A percentile compares a stretch with the other conserved stretches of the same genome.
Conservation (phyloP, 2,113 vertebrate genomes). For the Etheostoma cragini region DNA sequence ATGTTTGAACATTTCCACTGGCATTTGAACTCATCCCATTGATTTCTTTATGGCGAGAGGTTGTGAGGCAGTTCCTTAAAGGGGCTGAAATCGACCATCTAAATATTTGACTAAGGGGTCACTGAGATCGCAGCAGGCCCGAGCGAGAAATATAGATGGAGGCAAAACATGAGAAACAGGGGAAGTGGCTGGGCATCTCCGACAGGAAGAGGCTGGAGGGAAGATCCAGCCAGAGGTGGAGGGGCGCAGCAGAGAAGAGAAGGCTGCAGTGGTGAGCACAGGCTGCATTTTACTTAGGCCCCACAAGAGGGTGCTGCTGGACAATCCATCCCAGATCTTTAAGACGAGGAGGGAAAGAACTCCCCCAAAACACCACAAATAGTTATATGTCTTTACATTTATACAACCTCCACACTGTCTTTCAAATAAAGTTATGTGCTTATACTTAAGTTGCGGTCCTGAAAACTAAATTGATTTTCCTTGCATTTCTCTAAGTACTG, state of each 20-base stretch:
- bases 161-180: conserved; percentile 27
- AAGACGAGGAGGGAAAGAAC: conserved; percentile 14
- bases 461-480: conserved; percentile 74
- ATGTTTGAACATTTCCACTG: conserved; percentile 77
- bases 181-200: conserved; percentile 58
- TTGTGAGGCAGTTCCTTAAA: conserved; percentile 78
- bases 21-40: conserved; percentile 82
- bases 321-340: conserved; percentile 86
- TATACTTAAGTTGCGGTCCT: conserved; percentile 61
- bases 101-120: conserved; percentile 86
- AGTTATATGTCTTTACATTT: conserved; percentile 58
- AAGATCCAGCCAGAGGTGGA: conserved; percentile 45
- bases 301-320: conserved; percentile 99
- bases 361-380: conserved; percentile 46
- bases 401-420: conserved; percentile 45
- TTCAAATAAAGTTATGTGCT: conserved; percentile 73
- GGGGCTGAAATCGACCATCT: conserved; percentile 81
- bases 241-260: conserved; percentile 60
- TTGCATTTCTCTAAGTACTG: conserved; percentile 71
- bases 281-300: conserved; percentile 64
- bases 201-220: conserved; percentile 58
- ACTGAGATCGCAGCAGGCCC: conserved; percentile 56
- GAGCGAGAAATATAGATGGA: conserved; percentile 62
- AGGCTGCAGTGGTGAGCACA: conserved; percentile 39
- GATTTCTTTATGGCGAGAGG: conserved; percentile 74